phyloP scores from a whole-genome alignment of 2,113 vertebrate genomes.

The Vombatus ursinus region DNA sequence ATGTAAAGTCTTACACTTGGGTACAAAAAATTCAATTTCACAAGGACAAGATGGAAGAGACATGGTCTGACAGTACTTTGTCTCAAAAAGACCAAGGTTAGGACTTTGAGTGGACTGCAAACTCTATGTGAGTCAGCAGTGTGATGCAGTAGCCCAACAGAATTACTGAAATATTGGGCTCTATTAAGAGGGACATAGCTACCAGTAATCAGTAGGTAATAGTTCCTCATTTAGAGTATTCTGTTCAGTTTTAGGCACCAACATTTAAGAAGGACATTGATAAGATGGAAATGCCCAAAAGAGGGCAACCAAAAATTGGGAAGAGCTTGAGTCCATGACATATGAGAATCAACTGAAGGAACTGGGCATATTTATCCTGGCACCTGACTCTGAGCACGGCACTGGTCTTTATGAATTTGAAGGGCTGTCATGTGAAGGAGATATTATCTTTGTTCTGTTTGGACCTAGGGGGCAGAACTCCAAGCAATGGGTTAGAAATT shows the following conservation, averaged over 20 bases:
- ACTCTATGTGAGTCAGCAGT: not conserved
- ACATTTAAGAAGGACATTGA: not conserved
- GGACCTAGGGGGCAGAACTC: not conserved
- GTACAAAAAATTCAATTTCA: not conserved
- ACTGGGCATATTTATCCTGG: not conserved
- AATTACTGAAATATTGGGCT: not conserved
- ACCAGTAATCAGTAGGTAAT: not conserved
- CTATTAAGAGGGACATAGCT: not conserved
- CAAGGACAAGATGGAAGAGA: not conserved
- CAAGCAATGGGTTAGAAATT: not conserved
- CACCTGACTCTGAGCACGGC: not conserved
- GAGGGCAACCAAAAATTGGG: not conserved
- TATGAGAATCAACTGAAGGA: not conserved
- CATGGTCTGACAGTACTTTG: not conserved
- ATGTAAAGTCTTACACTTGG: not conserved
- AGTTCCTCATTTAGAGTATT: not conserved
- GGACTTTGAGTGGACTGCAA: not conserved
- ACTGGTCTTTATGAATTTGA: not conserved
- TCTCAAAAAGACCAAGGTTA: not conserved
- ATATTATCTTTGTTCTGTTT: not conserved
- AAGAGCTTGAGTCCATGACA: not conserved
- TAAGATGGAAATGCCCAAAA: not conserved
- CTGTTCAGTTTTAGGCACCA: not conserved
- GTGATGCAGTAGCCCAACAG: not conserved
- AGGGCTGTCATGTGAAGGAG: not conserved